Conservation (phyloP, 2,888 invertebrate species). For the Pandemis corylana region DNA sequence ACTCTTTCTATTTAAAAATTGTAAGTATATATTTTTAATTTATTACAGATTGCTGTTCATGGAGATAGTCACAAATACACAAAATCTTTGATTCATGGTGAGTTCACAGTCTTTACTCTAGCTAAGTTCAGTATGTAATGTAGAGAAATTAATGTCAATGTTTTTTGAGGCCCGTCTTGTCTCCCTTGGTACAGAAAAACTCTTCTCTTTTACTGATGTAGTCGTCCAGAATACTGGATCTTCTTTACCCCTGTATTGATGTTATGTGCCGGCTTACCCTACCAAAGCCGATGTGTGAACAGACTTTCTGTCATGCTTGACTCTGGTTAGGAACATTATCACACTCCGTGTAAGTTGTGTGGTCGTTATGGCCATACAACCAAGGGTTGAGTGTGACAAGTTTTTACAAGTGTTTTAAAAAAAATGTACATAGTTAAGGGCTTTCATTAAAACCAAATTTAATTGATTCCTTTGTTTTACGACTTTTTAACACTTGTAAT, state of each 20-base stretch:
- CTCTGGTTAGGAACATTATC: slow-evolving; percentile 82
- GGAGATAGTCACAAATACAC: not conserved
- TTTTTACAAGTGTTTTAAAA: not conserved
- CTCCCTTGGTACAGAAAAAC: too few relatives aligned
- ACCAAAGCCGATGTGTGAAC: slow-evolving; percentile 81
- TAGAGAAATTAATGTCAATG: too few relatives aligned
- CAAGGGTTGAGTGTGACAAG: slow-evolving; percentile 80
- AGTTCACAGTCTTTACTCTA: not conserved
- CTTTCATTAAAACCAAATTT: too few relatives aligned
- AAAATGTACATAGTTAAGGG: too few relatives aligned
- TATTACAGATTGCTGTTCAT: not conserved
- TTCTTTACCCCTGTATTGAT: not conserved
- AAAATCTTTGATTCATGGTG: not conserved
- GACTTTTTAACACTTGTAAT: too few relatives aligned
- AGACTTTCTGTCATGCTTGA: slow-evolving; percentile 67
- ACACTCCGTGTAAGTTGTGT: slow-evolving; percentile 79
- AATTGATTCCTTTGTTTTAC: too few relatives aligned
- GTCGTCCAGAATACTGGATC: too few relatives aligned
- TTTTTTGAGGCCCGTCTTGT: too few relatives aligned
- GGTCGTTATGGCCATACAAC: slow-evolving; percentile 62
- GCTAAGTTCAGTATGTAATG: too few relatives aligned
- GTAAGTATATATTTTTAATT: not conserved
- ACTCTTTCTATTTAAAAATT: too few relatives aligned
- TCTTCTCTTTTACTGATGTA: too few relatives aligned
- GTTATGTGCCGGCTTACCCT: slow-evolving; percentile 59